A percentile compares a stretch with the other conserved stretches of the same genome.
Conservation (phyloP, 2,113 vertebrate genomes). For the Lasiurus borealis region DNA sequence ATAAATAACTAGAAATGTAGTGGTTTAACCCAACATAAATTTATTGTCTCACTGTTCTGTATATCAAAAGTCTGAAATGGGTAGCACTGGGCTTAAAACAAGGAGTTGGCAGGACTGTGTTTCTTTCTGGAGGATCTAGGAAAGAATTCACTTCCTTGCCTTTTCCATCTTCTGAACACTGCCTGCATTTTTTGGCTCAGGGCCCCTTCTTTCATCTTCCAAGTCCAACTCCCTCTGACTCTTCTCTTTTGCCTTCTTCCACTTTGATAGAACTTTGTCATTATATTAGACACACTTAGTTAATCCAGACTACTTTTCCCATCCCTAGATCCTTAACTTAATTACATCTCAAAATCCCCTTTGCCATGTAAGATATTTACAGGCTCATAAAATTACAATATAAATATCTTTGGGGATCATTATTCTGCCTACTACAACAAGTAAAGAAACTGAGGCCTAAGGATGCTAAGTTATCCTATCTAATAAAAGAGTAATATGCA, state of each 20-base stretch:
- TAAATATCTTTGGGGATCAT: background rate
- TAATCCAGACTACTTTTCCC: background rate
- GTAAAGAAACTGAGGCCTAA: background rate
- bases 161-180: conserved; percentile 1
- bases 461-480: background rate
- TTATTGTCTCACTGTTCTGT: background rate
- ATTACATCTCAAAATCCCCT: background rate
- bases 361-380: background rate
- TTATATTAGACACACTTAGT: background rate
- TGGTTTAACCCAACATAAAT: background rate
- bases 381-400: background rate
- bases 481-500: too few relatives aligned
- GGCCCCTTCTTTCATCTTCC: background rate
- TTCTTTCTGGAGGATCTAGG: background rate
- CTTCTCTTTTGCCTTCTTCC: background rate
- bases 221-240: background rate
- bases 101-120: background rate
- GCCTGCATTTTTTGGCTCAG: background rate
- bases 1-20: conserved; percentile 45
- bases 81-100: background rate
- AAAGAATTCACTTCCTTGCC: background rate
- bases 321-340: background rate
- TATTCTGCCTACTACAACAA: background rate
- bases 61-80: conserved; percentile 22
- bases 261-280: background rate